Evolutionary conservation across 2,888 invertebrate genomes (phyloP), one percentile per base, ranked within the genome.

Genomic region (Cabera pusaria): DNA sequence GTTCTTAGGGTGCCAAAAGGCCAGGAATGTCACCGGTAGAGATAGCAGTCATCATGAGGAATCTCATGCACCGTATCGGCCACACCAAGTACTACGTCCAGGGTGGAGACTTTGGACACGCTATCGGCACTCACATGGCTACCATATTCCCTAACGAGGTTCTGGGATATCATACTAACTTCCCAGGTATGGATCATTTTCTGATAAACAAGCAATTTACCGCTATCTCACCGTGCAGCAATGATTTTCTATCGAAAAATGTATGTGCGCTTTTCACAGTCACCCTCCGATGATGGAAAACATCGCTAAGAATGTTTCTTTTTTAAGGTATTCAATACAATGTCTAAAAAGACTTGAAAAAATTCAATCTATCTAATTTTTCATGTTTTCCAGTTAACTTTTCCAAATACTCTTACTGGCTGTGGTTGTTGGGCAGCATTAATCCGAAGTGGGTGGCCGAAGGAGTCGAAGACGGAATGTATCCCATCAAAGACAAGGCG

Each of bases 71-170:
- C 8, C 81, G 93, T 9, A 72, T 96, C 1, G 93, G 93, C 0
- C 90, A 90, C 59, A 65, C 91, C 0, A 83, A 90, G 48, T 96
- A 90, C 63, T 93, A 92, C 62, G 72, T 92, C 0, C 95, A 95
- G 71, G 95, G 94, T 0, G 94, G 95, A 0, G 95, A 95, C 63
- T 93, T 94, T 91, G 96, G 96, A 0, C 86, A 92, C 1, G n/a
- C 87, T 0, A 90, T 95, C 35, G 91, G 90, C 0, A 76, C 90
- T 0, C 67, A 90, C 28, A 87, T 96, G 73, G 91, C 93, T 0
- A 88, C 90, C 0, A 56, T 93, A 14, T 95, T 91, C 64, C 94
- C 95, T 0, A 72, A 90, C 1, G 79, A 90, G 50, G 73, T 91
- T 0, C 52, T 82, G 1, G 91, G 91, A 0, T 91, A 85, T 48